Percentiles rank a stretch among this genome's conserved stretches.
phyloP scores from a whole-genome alignment of 2,113 vertebrate species.

The Chinchilla lanigera region DNA sequence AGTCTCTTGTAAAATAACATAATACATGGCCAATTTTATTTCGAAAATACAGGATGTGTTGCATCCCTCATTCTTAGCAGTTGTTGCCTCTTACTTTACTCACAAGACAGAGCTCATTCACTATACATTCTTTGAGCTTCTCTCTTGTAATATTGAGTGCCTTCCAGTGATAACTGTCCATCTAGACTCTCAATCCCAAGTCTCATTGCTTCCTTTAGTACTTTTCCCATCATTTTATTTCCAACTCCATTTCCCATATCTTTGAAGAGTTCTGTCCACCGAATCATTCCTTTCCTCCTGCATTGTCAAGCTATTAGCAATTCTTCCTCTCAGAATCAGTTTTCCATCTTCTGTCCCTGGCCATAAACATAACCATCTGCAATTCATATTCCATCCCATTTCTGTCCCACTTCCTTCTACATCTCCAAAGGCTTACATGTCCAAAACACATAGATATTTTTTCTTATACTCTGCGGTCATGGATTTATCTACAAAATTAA shows the following conservation, averaged over 20 bases:
- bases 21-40: conserved; percentile 42
- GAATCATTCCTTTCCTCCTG: not conserved
- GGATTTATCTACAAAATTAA: not conserved
- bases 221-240: not conserved
- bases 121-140: not conserved
- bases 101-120: not conserved
- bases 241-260: not conserved
- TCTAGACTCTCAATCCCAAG: not conserved
- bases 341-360: not conserved
- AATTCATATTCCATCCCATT: not conserved
- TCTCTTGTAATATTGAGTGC: not conserved
- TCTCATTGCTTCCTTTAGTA: not conserved
- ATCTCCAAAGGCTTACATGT: not conserved
- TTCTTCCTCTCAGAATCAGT: conserved; percentile 28
- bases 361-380: not conserved
- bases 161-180: not conserved
- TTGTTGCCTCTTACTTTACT: not conserved
- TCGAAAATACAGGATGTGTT: not conserved
- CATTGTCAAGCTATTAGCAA: not conserved
- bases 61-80: not conserved
- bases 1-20: conserved; percentile 16
- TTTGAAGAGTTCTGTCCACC: not conserved
- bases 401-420: not conserved
- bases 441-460: not conserved
- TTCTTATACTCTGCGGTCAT: not conserved